phyloP scores from a whole-genome alignment of 2,888 invertebrate genomes.

The Tenthredo notha region DNA sequence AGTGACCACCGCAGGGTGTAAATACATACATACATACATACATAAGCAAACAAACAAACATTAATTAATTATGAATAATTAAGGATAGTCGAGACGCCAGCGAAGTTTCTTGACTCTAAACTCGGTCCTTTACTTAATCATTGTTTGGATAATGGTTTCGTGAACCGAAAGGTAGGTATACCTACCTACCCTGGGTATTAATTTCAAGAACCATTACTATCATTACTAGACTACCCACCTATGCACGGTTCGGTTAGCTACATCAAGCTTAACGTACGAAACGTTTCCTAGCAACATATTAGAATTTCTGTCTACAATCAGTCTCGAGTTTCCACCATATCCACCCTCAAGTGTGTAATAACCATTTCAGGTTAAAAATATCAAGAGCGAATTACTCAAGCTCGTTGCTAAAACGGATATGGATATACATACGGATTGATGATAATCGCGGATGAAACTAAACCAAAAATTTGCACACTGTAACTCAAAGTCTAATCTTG shows the following conservation, averaged over 20 bases:
- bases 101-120: slow-evolving; percentile 47
- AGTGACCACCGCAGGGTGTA: slow-evolving; percentile 13
- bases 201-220: slow-evolving; percentile 54
- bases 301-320: neutral
- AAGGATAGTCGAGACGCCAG: slow-evolving; percentile 44
- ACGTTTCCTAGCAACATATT: neutral
- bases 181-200: slow-evolving; percentile 39
- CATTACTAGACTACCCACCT: slow-evolving; percentile 49
- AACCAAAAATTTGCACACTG: neutral
- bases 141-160: slow-evolving; percentile 55
- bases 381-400: neutral
- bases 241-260: neutral
- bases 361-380: neutral
- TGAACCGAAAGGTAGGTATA: slow-evolving; percentile 44
- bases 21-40: neutral
- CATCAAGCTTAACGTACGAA: neutral
- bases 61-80: slow-evolving; percentile 57
- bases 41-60: slow-evolving; percentile 31
- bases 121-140: slow-evolving; percentile 55
- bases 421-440: neutral
- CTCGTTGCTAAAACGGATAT: neutral
- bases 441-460: slow-evolving; percentile 1
- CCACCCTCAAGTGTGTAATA: neutral
- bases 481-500: slow-evolving; percentile 5
- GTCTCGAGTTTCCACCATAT: slow-evolving; percentile 25